phyloP scores from a whole-genome alignment of 2,113 vertebrate genomes.

The Ptyas mucosa region DNA sequence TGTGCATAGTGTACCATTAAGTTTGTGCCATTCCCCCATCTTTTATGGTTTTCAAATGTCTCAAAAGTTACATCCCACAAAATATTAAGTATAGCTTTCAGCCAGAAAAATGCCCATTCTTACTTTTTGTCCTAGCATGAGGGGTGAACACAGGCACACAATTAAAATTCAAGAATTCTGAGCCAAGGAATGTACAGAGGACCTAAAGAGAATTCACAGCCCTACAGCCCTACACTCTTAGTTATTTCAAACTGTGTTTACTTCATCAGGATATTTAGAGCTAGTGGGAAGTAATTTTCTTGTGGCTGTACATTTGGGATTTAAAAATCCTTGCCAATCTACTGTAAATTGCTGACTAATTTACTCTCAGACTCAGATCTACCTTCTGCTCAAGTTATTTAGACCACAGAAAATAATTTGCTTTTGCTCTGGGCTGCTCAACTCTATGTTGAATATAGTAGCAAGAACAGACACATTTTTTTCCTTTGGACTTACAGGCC shows the following conservation, averaged over 20 bases:
- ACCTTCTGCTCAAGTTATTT: background rate
- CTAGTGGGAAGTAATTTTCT: background rate
- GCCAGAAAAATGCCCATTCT: background rate
- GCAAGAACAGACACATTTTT: background rate
- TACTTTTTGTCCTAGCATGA: background rate
- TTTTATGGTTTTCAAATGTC: background rate
- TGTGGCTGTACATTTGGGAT: background rate
- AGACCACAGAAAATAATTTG: background rate
- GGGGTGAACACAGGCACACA: background rate
- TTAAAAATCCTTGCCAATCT: background rate
- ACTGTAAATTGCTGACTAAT: background rate
- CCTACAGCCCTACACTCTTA: background rate
- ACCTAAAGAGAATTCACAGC: background rate
- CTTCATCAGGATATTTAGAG: background rate
- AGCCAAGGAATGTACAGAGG: background rate
- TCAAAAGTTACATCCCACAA: background rate
- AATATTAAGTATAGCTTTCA: background rate
- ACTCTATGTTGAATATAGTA: background rate
- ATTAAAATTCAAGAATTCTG: background rate
- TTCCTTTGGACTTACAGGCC: background rate
- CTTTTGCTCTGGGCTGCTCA: background rate
- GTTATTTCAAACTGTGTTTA: background rate
- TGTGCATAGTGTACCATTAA: background rate
- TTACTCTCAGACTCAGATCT: background rate
- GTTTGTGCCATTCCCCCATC: background rate